phyloP scores from a whole-genome alignment of 2,797 vertebrate genomes.

The Menidia menidia region DNA sequence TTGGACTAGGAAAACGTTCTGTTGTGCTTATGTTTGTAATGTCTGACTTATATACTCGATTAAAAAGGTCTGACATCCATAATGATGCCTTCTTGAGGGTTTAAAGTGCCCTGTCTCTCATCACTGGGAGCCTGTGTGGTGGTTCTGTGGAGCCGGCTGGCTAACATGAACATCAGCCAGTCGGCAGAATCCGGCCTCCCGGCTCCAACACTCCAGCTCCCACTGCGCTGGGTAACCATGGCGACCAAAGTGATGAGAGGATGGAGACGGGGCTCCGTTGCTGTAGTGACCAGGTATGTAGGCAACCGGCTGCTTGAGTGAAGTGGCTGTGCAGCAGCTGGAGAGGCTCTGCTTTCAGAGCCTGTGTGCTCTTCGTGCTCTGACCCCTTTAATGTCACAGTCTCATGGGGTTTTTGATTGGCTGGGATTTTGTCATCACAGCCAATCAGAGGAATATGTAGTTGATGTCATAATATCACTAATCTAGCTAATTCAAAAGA shows the following conservation, averaged over 20 bases:
- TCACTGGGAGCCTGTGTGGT: too few relatives aligned
- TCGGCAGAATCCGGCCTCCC: too few relatives aligned
- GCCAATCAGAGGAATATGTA: neutral
- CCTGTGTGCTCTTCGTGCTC: neutral
- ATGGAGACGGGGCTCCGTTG: conserved; percentile 46
- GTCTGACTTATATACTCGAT: too few relatives aligned
- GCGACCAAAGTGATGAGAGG: conserved; percentile 58
- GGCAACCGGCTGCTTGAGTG: conserved; percentile 40
- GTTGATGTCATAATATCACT: too few relatives aligned
- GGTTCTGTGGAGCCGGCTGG: too few relatives aligned
- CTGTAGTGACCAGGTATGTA: conserved; percentile 62
- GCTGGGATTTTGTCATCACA: neutral
- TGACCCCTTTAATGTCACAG: neutral
- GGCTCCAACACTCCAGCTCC: conserved; percentile 37
- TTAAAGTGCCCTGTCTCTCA: too few relatives aligned
- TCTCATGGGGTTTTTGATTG: neutral
- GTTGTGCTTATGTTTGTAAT: too few relatives aligned
- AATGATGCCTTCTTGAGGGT: too few relatives aligned
- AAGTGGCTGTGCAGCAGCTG: conserved; percentile 40
- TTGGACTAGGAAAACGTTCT: too few relatives aligned
- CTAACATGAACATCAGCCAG: too few relatives aligned
- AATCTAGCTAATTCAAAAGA: too few relatives aligned
- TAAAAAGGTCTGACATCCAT: too few relatives aligned
- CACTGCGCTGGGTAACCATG: conserved; percentile 60
- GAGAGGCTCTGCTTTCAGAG: conserved; percentile 12